These are phyloP conservation scores for Resseliella maxima DNA, from an alignment of 2,888 invertebrate species.

Conservation along the genomic window DNA sequence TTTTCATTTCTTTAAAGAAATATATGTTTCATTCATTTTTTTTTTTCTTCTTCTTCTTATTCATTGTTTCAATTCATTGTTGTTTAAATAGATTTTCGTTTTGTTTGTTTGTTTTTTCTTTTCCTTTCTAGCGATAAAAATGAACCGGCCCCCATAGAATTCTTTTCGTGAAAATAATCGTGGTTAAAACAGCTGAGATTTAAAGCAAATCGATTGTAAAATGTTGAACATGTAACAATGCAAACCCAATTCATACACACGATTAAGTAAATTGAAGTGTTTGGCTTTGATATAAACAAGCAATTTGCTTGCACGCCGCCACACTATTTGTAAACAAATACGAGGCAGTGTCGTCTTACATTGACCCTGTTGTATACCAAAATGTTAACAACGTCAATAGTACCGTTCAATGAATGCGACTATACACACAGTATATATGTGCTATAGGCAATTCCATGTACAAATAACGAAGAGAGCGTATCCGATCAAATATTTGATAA, in stretches of 20 bases:
- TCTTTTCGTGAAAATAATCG: not conserved
- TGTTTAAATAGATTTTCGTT: too few species aligned
- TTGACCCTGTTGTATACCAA: conserved; percentile 1
- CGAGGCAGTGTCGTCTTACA: not conserved
- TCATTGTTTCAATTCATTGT: too few species aligned
- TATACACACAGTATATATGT: not conserved
- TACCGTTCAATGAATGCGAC: not conserved
- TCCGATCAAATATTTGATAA: too few species aligned
- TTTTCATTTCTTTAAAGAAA: too few species aligned
- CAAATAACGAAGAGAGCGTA: too few species aligned
- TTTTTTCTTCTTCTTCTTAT: too few species aligned
- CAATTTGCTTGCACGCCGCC: not conserved
- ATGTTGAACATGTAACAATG: not conserved
- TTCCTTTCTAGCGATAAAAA: too few species aligned
- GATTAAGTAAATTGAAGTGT: not conserved
- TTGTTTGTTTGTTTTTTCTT: too few species aligned
- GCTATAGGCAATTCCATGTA: too few species aligned
- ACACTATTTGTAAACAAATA: not conserved
- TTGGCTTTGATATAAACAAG: conserved; percentile 5
- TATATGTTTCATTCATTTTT: too few species aligned
- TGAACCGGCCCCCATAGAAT: too few species aligned
- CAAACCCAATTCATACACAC: not conserved
- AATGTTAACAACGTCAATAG: not conserved
- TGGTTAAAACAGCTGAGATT: not conserved
- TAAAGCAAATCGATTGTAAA: not conserved